phyloP scores from a whole-genome alignment of 1,140 invertebrate genomes.

The Panagrolaimus sp. region DNA sequence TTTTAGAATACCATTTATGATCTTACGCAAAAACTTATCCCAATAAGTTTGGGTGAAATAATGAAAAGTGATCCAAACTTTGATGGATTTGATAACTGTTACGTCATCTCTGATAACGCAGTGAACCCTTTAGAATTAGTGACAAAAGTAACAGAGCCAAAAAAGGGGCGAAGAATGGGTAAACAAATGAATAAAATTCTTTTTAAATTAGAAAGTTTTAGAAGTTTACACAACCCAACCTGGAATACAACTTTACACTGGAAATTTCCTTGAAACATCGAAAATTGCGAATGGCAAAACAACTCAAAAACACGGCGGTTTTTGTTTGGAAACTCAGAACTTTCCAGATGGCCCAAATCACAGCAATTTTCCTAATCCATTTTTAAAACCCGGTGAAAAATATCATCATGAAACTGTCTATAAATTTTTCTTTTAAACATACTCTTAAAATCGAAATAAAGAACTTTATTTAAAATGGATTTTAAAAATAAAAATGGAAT shows the following conservation, averaged over 20 bases:
- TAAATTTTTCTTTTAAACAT: too few relatives aligned
- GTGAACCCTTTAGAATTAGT: not conserved
- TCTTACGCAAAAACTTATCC: constrained; percentile 18
- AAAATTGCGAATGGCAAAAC: constrained; percentile 66
- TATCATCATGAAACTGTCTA: constrained; percentile 66
- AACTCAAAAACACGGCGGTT: constrained; percentile 74
- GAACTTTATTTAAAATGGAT: too few relatives aligned
- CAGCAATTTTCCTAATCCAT: constrained; percentile 70
- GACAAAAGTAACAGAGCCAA: not conserved
- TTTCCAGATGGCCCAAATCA: constrained; percentile 83
- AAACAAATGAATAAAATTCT: too few relatives aligned
- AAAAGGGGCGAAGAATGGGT: constrained; percentile 9
- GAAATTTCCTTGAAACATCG: constrained; percentile 69
- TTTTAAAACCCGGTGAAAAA: constrained; percentile 70
- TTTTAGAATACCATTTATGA: constrained; percentile 64
- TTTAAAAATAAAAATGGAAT: too few relatives aligned
- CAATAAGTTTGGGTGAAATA: not conserved
- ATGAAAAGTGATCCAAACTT: not conserved
- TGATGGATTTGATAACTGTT: constrained; percentile 25
- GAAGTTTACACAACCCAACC: constrained; percentile 78
- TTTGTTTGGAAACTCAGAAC: constrained; percentile 84
- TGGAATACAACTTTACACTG: constrained; percentile 82
- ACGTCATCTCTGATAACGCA: not conserved
- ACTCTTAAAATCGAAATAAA: too few relatives aligned
- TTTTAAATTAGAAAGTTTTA: constrained; percentile 58